A percentile compares a stretch with the other conserved stretches of the same genome.
Evolutionary conservation across 2,888 invertebrate genomes (phyloP).

Genomic region (Coleophora flavipennella): DNA sequence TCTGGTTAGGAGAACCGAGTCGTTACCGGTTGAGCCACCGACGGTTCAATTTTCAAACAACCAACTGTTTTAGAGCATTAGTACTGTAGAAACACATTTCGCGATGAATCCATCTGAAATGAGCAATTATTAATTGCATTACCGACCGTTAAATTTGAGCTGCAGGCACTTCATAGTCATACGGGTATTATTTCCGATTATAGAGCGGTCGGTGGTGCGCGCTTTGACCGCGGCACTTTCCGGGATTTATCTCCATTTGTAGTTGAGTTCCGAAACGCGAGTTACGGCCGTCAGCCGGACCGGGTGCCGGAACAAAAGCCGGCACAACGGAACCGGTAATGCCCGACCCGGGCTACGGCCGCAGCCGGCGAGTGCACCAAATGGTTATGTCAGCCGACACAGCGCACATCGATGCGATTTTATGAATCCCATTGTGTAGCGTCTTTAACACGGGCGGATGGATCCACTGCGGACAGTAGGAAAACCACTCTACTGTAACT

Average conservation of each 20-base stretch:
- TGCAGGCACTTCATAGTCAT: slow-evolving; percentile 23
- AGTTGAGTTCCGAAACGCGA: slow-evolving; percentile 43
- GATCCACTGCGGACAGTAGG: neutral
- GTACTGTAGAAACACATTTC: slow-evolving; percentile 25
- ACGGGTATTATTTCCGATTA: slow-evolving; percentile 37
- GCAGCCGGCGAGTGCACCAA: slow-evolving; percentile 26
- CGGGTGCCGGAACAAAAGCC: slow-evolving; percentile 44
- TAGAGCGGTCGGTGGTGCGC: slow-evolving; percentile 5
- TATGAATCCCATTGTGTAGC: slow-evolving; percentile 4
- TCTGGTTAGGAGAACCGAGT: no score
- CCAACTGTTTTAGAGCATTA: slow-evolving; percentile 20
- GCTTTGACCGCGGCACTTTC: slow-evolving; percentile 24
- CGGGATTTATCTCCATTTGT: slow-evolving; percentile 51
- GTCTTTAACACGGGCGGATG: slow-evolving; percentile 2
- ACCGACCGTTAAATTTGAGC: slow-evolving; percentile 36
- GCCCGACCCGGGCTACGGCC: slow-evolving; percentile 47
- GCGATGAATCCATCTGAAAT: slow-evolving; percentile 37
- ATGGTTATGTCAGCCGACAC: slow-evolving; percentile 34
- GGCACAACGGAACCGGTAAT: slow-evolving; percentile 46
- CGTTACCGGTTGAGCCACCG: no score
- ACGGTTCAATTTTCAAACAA: no score
- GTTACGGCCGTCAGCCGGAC: slow-evolving; percentile 34
- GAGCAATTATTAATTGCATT: slow-evolving; percentile 47
- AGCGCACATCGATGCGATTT: slow-evolving; percentile 9
- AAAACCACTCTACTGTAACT: no score